Conservation (phyloP, 2,113 vertebrate genomes). For the Xenopus laevis region DNA sequence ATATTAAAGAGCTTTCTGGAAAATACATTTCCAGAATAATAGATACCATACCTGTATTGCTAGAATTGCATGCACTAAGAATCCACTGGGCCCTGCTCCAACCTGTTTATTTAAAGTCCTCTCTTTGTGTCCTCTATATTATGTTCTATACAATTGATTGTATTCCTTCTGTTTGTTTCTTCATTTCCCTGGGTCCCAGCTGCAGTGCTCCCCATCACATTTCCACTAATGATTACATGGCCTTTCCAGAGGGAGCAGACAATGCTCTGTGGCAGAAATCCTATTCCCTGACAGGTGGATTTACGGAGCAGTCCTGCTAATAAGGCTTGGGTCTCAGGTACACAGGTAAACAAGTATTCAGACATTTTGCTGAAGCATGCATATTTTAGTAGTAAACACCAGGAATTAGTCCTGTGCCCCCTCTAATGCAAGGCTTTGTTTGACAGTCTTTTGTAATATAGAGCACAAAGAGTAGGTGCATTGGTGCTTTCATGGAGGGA, state of each 20-base stretch:
- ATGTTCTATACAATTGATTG: too few species aligned
- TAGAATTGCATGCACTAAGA: too few species aligned
- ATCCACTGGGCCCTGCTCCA: too few species aligned
- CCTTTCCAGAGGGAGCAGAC: background rate
- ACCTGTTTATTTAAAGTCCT: too few species aligned
- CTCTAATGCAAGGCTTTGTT: conserved; percentile 15
- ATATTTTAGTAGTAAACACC: conserved; percentile 7
- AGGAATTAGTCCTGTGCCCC: conserved; percentile 1
- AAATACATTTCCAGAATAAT: too few species aligned
- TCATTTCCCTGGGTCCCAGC: conserved; percentile 15
- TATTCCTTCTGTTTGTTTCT: too few species aligned
- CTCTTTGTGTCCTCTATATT: too few species aligned
- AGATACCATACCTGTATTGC: too few species aligned
- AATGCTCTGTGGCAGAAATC: conserved; percentile 10
- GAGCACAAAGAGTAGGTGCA: conserved; percentile 1
- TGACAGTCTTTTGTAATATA: background rate
- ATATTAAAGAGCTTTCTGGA: too few species aligned
- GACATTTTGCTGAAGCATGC: background rate
- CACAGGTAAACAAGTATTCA: background rate
- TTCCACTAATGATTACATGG: background rate
- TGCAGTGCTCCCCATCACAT: background rate
- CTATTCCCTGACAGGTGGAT: conserved; percentile 7
- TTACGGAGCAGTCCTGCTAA: background rate
- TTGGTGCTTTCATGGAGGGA: background rate
- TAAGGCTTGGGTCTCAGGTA: background rate